These are phyloP conservation scores for Anarhynchus alexandrinus DNA, from an alignment of 2,113 vertebrate species.

Conservation along the genomic window DNA sequence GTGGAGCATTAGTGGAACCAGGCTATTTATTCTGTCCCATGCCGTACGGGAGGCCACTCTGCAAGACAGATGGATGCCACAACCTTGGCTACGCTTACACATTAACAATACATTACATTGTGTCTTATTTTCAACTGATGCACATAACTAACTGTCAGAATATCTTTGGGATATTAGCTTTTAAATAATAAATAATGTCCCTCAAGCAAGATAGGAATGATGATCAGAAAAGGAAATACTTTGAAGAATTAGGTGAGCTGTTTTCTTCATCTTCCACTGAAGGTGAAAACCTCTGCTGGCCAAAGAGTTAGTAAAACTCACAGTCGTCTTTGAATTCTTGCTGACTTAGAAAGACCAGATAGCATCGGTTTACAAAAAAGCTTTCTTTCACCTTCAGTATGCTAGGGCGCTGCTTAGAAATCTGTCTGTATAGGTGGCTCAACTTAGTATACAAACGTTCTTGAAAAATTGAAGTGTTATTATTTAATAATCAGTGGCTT, in stretches of 20 bases:
- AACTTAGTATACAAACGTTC: background rate
- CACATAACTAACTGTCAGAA: background rate
- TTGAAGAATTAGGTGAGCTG: background rate
- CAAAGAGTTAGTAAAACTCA: background rate
- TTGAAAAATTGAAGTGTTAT: background rate
- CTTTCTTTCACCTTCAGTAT: background rate
- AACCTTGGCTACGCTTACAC: background rate
- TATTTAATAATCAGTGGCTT: background rate
- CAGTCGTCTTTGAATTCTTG: background rate
- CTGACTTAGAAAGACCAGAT: background rate
- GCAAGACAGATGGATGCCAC: background rate
- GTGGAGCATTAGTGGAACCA: background rate
- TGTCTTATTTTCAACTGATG: background rate
- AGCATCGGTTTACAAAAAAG: accelerated
- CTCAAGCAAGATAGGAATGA: background rate
- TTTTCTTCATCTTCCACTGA: background rate
- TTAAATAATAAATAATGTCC: background rate
- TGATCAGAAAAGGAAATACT: background rate
- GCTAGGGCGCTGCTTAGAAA: background rate
- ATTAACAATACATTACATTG: background rate
- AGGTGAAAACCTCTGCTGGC: background rate
- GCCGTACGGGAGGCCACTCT: background rate
- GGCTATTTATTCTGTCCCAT: background rate
- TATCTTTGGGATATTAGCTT: background rate
- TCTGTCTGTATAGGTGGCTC: background rate